phyloP scores from a whole-genome alignment of 2,797 vertebrate species.

The Bovichtus variegatus region DNA sequence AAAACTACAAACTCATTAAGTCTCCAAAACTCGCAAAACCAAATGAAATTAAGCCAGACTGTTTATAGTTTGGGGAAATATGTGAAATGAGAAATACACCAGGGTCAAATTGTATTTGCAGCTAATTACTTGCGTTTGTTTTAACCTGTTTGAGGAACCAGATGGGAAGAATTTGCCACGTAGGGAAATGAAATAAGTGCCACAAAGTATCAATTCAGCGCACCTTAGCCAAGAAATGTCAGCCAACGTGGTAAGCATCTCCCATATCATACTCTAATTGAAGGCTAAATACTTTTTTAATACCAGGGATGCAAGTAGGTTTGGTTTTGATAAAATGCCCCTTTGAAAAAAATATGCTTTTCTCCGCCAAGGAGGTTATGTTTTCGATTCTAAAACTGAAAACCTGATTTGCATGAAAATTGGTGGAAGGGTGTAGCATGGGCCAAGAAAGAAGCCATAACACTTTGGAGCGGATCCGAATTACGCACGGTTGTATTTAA shows the following conservation, averaged over 20 bases:
- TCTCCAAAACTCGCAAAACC: conserved; percentile 50
- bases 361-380: too few relatives aligned
- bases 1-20: conserved; percentile 79
- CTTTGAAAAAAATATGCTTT: background rate
- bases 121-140: conserved; percentile 63
- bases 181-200: conserved; percentile 28
- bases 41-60: conserved; percentile 70
- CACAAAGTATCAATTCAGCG: conserved; percentile 14
- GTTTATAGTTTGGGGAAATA: conserved; percentile 74
- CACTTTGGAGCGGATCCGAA: too few relatives aligned
- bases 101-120: conserved; percentile 64
- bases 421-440: too few relatives aligned
- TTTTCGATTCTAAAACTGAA: too few relatives aligned
- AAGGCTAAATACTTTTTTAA: background rate
- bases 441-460: too few relatives aligned
- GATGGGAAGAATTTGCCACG: conserved; percentile 19
- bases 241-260: background rate
- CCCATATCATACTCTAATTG: background rate
- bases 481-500: background rate
- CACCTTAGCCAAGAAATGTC: background rate
- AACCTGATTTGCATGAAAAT: too few relatives aligned
- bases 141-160: conserved; percentile 54
- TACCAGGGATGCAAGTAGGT: background rate
- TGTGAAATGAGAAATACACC: conserved; percentile 61
- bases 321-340: conserved; percentile 15